Evolutionary conservation across 2,888 invertebrate species (phyloP).

Genomic region (Habroteleia sp.): DNA sequence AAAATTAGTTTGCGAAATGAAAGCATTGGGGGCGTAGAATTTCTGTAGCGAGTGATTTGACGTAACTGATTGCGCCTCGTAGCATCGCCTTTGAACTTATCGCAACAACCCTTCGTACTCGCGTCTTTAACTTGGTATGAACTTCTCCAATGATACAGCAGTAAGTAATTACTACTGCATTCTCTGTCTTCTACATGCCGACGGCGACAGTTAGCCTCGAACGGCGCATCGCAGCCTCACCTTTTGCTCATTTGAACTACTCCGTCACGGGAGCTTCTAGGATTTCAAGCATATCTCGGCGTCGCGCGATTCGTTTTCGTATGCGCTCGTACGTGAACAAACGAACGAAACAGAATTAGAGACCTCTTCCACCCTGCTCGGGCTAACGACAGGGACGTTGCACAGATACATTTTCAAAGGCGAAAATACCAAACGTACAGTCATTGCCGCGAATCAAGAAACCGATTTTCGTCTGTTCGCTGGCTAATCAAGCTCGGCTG

Average conservation of each 20-base stretch:
- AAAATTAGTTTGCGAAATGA: no score
- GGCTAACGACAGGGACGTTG: conserved; percentile 58
- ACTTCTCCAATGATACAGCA: conserved; percentile 60
- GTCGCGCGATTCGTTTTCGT: conserved; percentile 50
- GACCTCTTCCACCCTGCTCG: conserved; percentile 39
- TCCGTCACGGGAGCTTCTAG: conserved; percentile 71
- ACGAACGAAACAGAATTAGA: conserved; percentile 66
- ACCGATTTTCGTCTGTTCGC: conserved; percentile 2
- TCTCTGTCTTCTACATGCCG: conserved; percentile 55
- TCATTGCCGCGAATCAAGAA: conserved; percentile 8
- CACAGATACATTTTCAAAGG: conserved; percentile 68
- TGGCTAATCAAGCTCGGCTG: conserved; percentile 5
- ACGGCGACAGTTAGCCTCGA: conserved; percentile 47
- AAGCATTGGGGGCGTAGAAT: no score
- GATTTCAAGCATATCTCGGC: conserved; percentile 69
- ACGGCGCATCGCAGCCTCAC: conserved; percentile 62
- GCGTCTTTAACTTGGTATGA: conserved; percentile 48
- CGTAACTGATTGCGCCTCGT: conserved; percentile 37
- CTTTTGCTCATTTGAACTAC: conserved; percentile 71
- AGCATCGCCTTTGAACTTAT: conserved; percentile 57
- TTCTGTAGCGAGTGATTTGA: no score
- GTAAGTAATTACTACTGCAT: conserved; percentile 67
- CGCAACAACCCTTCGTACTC: conserved; percentile 34
- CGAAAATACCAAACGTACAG: conserved; percentile 14
- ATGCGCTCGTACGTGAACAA: conserved; percentile 44